Base-by-base conservation (phyloP, 2,113 vertebrate species). In the Pionites leucogaster region DNA sequence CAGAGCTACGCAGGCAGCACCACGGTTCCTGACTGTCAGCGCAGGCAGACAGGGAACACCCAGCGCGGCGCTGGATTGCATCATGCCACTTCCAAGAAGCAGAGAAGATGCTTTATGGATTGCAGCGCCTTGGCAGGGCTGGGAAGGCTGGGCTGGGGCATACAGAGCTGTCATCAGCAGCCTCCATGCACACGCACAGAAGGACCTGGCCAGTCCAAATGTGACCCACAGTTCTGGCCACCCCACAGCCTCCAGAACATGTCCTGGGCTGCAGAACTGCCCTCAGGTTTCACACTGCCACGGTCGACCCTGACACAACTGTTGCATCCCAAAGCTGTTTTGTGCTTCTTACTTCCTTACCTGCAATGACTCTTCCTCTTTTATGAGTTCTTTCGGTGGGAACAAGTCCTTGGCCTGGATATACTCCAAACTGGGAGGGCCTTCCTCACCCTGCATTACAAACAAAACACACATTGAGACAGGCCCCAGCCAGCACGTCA, bases 341-440 rank as follows among this genome's bases (percentile, higher is more conserved):
- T 1, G 8, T 17, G 57, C 71, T 82, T 78, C 69, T 88, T 44
- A 27, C 37, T 86, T 88, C 80, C 98, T 97, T 98, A 99, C 99
- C 99, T 99, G 99, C 94, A 99, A 97, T 82, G 98, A 98, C 67
- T 99, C 99, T 96, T 99, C 99, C 94, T 99, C 99, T 97, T 99
- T 99, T 86, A 99, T 98, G 91, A 99, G 99, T 96, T 99, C 99
- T 98, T 99, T 99, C 13, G 98, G 99, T 95, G 99, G 99, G 94
- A 99, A 99, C 97, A 99, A 98, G 97, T 99, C 99, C 98, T 99
- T 99, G 96, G 99, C 99, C 98, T 99, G 99, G 98, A 99, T 99
- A 95, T 99, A 99, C 98, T 99, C 99, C 99, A 99, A 98, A 98
- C 99, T 99, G 98, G 99, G 99, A 96, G 99, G 99, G 83, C 99